Base-by-base conservation (phyloP, 2,888 invertebrate species). In the Noctuana brunneofusca region DNA sequence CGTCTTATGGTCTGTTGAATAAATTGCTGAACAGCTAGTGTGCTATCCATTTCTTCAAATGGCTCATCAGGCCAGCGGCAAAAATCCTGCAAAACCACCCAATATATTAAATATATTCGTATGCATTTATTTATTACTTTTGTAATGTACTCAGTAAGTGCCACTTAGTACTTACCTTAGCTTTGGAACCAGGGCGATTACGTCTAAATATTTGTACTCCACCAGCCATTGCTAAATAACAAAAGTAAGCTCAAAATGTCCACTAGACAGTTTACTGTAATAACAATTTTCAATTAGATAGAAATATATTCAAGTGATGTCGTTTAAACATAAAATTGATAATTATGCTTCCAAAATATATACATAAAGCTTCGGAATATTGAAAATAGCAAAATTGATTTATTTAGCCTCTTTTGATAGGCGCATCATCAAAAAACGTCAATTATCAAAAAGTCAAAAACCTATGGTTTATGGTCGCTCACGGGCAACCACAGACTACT, bases 11-110 rank as follows among this genome's bases (percentile, higher is more conserved):
- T 95, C 90, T 99, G 99, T 86, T 99, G 99, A 79, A 99, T 99
- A 82, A 97, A 99, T 83, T 99, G 99, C 82, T 99, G 99, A 56
- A 99, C 99, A 71, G 98, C 99, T 64, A 99, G 91, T 20, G 99
- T 99, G 83, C 98, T 99, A 84, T 99, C 99, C 99, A 99, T 99
- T 91, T 99, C 99, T 84, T 99, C 99, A 82, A 99, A 98, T 0
- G 97, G 96, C 89, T 99, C 97, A 93, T 99, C 98, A 38, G 98
- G 97, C 99, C 99, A 99, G 69, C 96, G 96, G 81, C 97, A 97
- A 92, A 98, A 99, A 79, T 98, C 97, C 98, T 98, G 70, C 14
- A 80, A 16, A 53, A 1, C 8, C 9, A 5, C 35, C n/a, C n/a
- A 35, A 4, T 5, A n/a, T 0, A n/a, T n/a, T 35, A 35, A 35